Base-by-base conservation (phyloP, 2,797 vertebrate species). In the Sebastes matsubarae region DNA sequence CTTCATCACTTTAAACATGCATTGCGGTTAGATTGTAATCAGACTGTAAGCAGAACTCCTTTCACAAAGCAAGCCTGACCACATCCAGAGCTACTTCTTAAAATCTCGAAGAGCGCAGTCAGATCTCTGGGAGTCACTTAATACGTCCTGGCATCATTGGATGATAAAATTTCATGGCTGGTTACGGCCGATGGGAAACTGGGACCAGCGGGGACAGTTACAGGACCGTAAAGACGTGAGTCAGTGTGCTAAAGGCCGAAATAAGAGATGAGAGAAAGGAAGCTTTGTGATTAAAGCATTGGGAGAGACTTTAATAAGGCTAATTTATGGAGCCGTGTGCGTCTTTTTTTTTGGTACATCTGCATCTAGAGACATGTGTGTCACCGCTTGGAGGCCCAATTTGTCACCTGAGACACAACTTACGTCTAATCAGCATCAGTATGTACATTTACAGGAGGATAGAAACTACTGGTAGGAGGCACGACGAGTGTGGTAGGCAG, bases 81-180 rank as follows among this genome's bases (percentile, higher is more conserved):
- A 38, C 38, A 79, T 59, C 20, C 68, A 76, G 12, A 59, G 20
- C 50, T 20, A 12, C 68, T 38, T 73, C 58, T 52, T 12, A 22
- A 65, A 55, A 55, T 68, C 32, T 24, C 24, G 3, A 66, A 57
- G 34, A 27, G 27, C 52, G 3, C n/a, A 57, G 63, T 57, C 68
- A 73, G 22, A 80, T 85, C 86, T 87, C 52, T 83, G 54, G 75
- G 67, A 82, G 78, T 80, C 82, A 80, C 61, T 71, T 86, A 77
- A 90, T 88, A 78, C 54, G 14, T 66, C 70, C 61, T 89, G 87
- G 88, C 88, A 87, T 89, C 78, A 77, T 14, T 73, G 86, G 66
- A 88, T 80, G 81, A 88, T 91, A 91, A 86, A 74, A 87, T 80
- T 80, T 89, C 81, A 88, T 65, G 84, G 81, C 79, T 88, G 74